Percentiles rank a stretch among this genome's conserved stretches.
Conservation (phyloP, 2,113 vertebrate species). For the Sphyrna mokarran region DNA sequence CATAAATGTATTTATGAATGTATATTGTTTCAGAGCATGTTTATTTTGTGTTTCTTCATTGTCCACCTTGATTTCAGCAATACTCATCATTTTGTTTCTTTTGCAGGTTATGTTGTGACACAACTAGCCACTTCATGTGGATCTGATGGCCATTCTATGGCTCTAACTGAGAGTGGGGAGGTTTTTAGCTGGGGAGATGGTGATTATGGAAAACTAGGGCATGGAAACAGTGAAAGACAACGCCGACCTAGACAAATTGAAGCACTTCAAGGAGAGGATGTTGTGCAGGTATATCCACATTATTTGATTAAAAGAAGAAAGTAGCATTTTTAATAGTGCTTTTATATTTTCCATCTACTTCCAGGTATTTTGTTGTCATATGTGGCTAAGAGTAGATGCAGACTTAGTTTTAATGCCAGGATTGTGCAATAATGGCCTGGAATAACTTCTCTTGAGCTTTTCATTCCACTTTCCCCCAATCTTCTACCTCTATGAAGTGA, state of each 20-base stretch:
- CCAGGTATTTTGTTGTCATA: background rate
- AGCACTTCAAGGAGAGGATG: constrained; percentile 64
- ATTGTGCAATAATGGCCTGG: background rate
- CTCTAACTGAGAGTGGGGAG: constrained; percentile 67
- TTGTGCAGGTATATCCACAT: constrained; percentile 56
- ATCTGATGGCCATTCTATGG: constrained; percentile 68
- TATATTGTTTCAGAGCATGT: background rate
- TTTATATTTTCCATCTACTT: background rate
- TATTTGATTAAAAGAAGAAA: background rate
- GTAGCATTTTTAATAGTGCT: background rate
- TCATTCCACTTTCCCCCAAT: background rate
- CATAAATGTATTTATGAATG: background rate
- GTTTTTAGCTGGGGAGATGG: constrained; percentile 76
- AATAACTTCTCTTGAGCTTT: background rate
- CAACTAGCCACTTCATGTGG: constrained; percentile 67
- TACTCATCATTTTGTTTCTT: background rate
- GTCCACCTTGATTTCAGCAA: background rate
- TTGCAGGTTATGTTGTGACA: constrained; percentile 64
- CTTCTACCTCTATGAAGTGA: background rate
- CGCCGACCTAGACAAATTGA: constrained; percentile 68
- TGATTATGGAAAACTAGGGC: constrained; percentile 70
- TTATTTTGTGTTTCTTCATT: background rate
- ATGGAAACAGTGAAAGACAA: constrained; percentile 68
- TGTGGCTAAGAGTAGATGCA: too few relatives aligned
- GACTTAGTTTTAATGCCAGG: background rate